Evolutionary conservation across 2,797 vertebrate genomes (phyloP).

Genomic region (Pseudochirops corinnae): DNA sequence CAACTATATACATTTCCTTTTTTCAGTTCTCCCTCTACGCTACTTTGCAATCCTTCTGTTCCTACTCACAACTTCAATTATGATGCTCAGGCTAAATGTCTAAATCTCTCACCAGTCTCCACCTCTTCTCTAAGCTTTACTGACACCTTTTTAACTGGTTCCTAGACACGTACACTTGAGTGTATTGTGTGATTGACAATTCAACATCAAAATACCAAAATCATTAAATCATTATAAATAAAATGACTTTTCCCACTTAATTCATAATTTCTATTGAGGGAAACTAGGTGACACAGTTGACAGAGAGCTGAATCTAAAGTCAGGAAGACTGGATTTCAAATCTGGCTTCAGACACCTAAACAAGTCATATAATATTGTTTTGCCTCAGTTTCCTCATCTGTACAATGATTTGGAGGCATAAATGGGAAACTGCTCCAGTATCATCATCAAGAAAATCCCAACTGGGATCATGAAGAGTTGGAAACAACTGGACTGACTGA

Average conservation of each 20-base stretch:
- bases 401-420: no score
- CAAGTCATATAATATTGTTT: no score
- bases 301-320: not conserved
- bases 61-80: not conserved
- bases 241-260: not conserved
- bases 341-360: not conserved
- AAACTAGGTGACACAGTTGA: not conserved
- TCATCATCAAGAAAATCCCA: no score
- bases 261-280: conserved; percentile 6
- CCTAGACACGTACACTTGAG: not conserved
- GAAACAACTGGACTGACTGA: no score
- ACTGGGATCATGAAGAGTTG: not conserved
- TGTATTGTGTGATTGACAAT: no score
- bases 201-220: conserved; percentile 19
- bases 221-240: not conserved
- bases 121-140: not conserved
- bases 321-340: not conserved
- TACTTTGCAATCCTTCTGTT: conserved; percentile 12
- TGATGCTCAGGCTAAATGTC: not conserved
- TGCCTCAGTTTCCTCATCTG: no score
- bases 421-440: no score
- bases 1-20: not conserved
- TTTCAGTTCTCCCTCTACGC: not conserved
- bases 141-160: not conserved
- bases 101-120: not conserved